A percentile compares a stretch with the other conserved stretches of the same genome.
Evolutionary conservation across 2,113 vertebrate genomes (phyloP).

Genomic region (Pogona vitticeps): DNA sequence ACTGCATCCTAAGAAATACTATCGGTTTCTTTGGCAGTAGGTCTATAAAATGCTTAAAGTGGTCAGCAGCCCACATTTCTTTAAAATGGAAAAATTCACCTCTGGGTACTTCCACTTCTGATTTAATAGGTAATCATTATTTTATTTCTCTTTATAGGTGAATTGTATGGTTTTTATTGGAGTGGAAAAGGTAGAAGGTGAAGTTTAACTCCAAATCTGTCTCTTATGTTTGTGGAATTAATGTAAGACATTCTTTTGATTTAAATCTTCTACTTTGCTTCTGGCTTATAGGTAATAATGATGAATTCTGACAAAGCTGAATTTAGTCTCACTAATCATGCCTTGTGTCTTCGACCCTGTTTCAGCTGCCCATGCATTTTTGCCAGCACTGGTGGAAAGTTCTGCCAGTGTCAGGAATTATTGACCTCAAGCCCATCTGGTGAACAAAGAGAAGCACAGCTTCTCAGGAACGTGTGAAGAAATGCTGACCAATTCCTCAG

Average conservation of each 20-base stretch:
- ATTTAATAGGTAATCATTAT: conserved; percentile 25
- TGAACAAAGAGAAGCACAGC: neutral
- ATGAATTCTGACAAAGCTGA: conserved; percentile 32
- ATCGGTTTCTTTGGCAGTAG: neutral
- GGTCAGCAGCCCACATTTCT: neutral
- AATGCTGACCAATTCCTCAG: neutral
- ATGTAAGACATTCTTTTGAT: neutral
- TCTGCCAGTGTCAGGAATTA: neutral
- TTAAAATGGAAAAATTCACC: neutral
- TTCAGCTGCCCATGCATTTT: neutral
- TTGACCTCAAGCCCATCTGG: neutral
- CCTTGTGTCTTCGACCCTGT: conserved; percentile 17
- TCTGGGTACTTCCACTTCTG: conserved; percentile 12
- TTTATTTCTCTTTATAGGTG: conserved; percentile 41
- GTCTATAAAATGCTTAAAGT: neutral
- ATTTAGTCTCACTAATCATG: conserved; percentile 25
- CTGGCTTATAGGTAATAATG: conserved; percentile 4
- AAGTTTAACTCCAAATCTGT: conserved; percentile 33
- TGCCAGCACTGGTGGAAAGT: neutral
- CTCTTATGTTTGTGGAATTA: conserved; percentile 22
- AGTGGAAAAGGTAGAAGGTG: neutral
- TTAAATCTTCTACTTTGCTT: conserved; percentile 38
- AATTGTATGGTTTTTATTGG: neutral
- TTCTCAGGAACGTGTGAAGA: neutral
- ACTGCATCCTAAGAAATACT: conserved; percentile 36